Conservation (phyloP, 2,113 vertebrate genomes). For the Mesembrinibis cayennensis region DNA sequence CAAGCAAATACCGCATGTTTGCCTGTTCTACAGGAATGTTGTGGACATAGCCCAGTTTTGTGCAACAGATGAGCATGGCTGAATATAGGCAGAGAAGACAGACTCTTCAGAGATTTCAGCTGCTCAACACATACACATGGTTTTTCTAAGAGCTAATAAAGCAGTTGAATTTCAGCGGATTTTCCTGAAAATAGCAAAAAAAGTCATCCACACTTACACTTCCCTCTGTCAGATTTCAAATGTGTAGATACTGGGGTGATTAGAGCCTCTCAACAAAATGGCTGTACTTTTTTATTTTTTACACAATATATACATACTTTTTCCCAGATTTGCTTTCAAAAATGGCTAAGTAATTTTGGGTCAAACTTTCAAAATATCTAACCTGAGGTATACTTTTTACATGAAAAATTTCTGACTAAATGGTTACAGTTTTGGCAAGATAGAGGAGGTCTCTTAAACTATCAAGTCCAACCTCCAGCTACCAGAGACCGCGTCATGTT, state of each 20-base stretch:
- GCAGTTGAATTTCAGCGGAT: background rate
- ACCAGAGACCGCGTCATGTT: background rate
- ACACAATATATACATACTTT: background rate
- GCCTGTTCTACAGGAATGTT: background rate
- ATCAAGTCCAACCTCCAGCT: background rate
- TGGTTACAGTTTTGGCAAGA: background rate
- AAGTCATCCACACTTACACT: background rate
- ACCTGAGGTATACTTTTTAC: background rate
- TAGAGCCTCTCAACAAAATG: background rate
- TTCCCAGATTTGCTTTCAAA: background rate
- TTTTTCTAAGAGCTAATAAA: background rate
- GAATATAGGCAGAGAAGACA: background rate
- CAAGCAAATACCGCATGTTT: background rate
- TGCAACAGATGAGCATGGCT: background rate
- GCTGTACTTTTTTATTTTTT: background rate
- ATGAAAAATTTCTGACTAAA: background rate
- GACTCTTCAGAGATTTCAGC: background rate
- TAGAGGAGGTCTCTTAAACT: background rate
- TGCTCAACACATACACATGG: background rate
- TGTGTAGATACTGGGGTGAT: background rate
- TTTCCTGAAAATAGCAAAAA: background rate
- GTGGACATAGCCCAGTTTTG: background rate
- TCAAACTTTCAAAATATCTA: background rate
- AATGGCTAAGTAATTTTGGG: background rate
- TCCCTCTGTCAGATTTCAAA: background rate